phyloP scores from a whole-genome alignment of 2,888 invertebrate species.

The Mactromeris polynyma region DNA sequence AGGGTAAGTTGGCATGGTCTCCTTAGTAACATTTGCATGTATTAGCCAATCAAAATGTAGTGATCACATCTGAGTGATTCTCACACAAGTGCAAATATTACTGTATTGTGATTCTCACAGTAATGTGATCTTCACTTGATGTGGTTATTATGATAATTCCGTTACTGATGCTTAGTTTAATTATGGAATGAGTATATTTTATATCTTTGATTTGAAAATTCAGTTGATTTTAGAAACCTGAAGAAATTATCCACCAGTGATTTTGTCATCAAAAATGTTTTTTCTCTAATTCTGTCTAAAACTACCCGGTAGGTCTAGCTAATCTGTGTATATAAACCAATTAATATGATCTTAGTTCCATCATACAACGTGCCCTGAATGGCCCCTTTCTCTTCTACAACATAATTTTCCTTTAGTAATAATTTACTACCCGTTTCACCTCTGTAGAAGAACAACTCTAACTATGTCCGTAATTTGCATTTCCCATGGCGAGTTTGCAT shows the following conservation, averaged over 20 bases:
- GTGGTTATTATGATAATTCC: background rate
- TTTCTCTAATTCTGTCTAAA: too few species aligned
- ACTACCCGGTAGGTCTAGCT: too few species aligned
- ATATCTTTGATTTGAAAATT: background rate
- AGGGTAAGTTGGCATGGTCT: constrained; percentile 62
- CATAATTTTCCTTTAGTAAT: too few species aligned
- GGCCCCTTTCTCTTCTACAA: too few species aligned
- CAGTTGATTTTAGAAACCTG: background rate
- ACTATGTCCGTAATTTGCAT: too few species aligned
- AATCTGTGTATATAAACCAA: too few species aligned
- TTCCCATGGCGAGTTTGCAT: too few species aligned
- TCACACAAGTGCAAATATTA: background rate
- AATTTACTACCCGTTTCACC: too few species aligned
- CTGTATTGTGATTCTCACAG: background rate
- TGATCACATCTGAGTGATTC: background rate
- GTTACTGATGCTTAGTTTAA: background rate
- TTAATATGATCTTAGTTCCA: too few species aligned
- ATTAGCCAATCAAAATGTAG: background rate
- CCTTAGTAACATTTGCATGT: constrained; percentile 18
- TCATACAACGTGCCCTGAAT: too few species aligned
- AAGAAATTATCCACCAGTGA: background rate
- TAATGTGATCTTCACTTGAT: background rate
- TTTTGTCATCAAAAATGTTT: too few species aligned
- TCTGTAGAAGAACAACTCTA: too few species aligned
- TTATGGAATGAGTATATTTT: background rate